Evolutionary conservation across 2,888 invertebrate species (phyloP), one percentile per base, ranked within the genome.

Genomic region (Slavum lentiscoides): DNA sequence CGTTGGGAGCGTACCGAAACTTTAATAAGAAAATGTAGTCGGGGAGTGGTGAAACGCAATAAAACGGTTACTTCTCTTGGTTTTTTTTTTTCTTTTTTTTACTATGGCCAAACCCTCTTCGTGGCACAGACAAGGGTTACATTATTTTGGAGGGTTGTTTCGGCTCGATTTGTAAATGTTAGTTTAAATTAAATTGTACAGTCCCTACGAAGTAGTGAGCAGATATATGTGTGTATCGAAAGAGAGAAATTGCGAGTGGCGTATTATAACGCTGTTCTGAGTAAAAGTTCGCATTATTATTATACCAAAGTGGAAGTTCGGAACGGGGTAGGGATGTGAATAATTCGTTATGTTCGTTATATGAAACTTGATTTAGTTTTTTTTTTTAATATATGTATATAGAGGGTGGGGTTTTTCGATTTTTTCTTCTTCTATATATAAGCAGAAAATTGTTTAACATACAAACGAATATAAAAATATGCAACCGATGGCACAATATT

Each of bases 161-260:
- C 64, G 13, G 80, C 23, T 64, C 80, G 80, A 80, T 80, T 80
- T 80, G 80, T 80, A 80, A 72, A 72, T 43, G 80, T 80, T 80
- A 80, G 80, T 72, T 80, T 80, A 80, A 80, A 80, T 80, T 80
- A 80, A 80, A 80, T 80, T 72, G 80, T 64, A 80, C 30, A 23
- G 67, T 59, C 75, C 75, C 68, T 1, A n/a, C 74, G 64, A 74
- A 74, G 66, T 66, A 53, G n/a, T 37, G 70, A 37, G 39, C 1
- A 58, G n/a, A 70, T n/a, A 61, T 23, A 61, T 55, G 49, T 49
- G 13, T 55, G 53, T n/a, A 53, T n/a, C n/a, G 21, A 69, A 53
- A 62, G 62, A 77, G 59, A 77, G 39, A 61, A 15, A 49, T 49
- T 1, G 49, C 19, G 55, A n/a, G n/a, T 21, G 21, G 17, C 43